These are phyloP conservation scores for Ganaspis sp. DNA, from an alignment of 1,140 invertebrate species.

Conservation along the genomic window DNA sequence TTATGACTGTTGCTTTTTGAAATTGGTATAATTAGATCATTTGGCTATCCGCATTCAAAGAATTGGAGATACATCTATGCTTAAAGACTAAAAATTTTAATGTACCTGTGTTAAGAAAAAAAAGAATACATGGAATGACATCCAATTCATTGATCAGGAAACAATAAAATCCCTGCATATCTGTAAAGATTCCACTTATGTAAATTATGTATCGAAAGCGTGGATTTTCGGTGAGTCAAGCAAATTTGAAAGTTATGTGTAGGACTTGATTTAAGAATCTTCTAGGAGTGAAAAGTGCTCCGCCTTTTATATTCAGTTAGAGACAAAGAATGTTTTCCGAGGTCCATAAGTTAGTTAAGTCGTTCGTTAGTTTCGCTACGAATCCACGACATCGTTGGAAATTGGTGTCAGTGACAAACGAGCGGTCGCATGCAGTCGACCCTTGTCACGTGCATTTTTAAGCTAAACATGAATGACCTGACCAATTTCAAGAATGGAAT, in stretches of 20 bases:
- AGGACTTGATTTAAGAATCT: conserved; percentile 11
- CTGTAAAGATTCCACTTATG: not conserved
- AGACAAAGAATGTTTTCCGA: conserved; percentile 19
- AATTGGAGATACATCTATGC: too few relatives aligned
- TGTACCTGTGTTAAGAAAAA: not conserved
- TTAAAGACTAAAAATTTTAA: too few relatives aligned
- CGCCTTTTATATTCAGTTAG: conserved; percentile 1
- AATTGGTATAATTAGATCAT: too few relatives aligned
- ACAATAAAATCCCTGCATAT: not conserved
- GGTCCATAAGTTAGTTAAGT: conserved; percentile 63
- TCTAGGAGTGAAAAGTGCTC: not conserved
- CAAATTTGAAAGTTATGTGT: not conserved
- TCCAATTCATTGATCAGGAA: not conserved
- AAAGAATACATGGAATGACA: not conserved
- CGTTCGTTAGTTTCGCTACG: conserved; percentile 66
- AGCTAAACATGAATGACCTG: conserved; percentile 64
- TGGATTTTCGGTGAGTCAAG: not conserved
- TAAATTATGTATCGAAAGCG: not conserved
- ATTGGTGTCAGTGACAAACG: conserved; percentile 72
- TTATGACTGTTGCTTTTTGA: too few relatives aligned
- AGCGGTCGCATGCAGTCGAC: conserved; percentile 63
- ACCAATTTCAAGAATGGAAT: conserved; percentile 68
- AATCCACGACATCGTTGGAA: conserved; percentile 56
- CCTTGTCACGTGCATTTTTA: conserved; percentile 64
- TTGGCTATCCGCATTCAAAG: too few relatives aligned